Conservation (phyloP, 2,113 vertebrate species). For the Cyprinus carpio region DNA sequence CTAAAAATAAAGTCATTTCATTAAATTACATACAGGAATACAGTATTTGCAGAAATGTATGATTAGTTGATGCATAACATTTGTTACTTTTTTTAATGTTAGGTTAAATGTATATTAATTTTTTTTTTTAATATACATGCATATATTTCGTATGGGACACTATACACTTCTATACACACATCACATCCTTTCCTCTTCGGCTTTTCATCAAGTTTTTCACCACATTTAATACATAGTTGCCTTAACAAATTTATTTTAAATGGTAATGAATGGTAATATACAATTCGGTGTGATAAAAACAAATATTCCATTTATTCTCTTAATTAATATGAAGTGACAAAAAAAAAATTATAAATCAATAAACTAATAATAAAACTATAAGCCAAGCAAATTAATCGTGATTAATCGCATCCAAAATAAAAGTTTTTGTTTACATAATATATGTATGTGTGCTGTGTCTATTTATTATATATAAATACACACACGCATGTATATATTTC, state of each 20-base stretch:
- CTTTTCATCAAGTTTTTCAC: not conserved
- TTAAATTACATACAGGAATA: not conserved
- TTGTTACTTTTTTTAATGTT: not conserved
- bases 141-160: not conserved
- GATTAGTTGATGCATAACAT: not conserved
- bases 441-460: no score
- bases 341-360: not conserved
- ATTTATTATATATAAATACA: no score
- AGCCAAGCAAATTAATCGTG: not conserved
- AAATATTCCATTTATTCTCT: not conserved
- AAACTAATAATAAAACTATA: not conserved
- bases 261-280: not conserved
- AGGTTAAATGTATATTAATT: not conserved
- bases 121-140: not conserved
- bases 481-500: no score
- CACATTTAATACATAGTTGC: not conserved
- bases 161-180: no score
- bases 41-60: not conserved
- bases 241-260: not conserved
- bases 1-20: constrained; percentile 67
- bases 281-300: not conserved
- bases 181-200: not conserved
- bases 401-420: no score
- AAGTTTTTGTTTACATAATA: no score
- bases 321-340: not conserved